Percentiles rank a stretch among this genome's conserved stretches.
Evolutionary conservation across 2,888 invertebrate genomes (phyloP).

Genomic region (Callyntrura guangdongensis): DNA sequence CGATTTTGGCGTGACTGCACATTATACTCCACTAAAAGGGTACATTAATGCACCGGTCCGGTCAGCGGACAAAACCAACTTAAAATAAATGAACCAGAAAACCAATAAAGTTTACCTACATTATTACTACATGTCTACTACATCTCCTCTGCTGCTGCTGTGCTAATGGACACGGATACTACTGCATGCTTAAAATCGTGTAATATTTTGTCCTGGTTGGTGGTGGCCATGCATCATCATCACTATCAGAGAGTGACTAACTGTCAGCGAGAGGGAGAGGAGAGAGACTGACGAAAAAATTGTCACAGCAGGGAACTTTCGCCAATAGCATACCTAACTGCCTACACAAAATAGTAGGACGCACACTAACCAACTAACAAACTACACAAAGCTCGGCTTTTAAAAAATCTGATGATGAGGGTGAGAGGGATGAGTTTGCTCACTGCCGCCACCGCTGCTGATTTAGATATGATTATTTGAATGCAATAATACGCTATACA

Average conservation of each 20-base stretch:
- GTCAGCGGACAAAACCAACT: too few relatives aligned
- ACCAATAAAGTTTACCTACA: too few relatives aligned
- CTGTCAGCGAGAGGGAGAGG: conserved; percentile 48
- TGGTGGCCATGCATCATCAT: conserved; percentile 70
- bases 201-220: conserved; percentile 69
- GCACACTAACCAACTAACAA: background rate
- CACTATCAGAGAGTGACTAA: conserved; percentile 12
- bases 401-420: background rate
- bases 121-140: too few relatives aligned
- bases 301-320: conserved; percentile 74
- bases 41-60: too few relatives aligned
- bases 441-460: background rate
- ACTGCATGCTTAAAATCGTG: conserved; percentile 27
- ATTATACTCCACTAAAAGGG: too few relatives aligned
- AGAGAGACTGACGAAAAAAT: conserved; percentile 59
- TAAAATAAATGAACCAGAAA: too few relatives aligned
- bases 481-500: background rate
- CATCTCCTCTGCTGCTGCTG: too few relatives aligned
- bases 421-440: background rate
- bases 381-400: too few relatives aligned
- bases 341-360: conserved; percentile 9
- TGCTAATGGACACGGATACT: background rate
- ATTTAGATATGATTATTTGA: background rate
- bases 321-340: background rate
- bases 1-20: too few relatives aligned